Evolutionary conservation across 92 coral and sea anemone species (phyloP).

Genomic region (Palythoa grandis): DNA sequence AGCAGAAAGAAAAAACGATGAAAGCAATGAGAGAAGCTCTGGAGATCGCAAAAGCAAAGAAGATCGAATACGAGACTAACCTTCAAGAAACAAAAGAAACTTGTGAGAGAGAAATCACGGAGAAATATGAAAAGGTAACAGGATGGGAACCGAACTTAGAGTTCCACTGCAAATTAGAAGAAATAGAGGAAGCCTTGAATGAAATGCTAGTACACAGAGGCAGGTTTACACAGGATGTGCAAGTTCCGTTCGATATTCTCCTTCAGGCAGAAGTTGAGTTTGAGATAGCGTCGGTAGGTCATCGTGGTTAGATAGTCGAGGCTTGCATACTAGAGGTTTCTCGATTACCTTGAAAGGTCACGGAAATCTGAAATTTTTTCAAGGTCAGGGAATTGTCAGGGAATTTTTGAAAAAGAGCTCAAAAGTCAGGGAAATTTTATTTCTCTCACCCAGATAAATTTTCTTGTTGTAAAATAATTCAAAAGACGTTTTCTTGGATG

Average conservation of each 20-base stretch:
- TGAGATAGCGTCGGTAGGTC: conserved; percentile 21
- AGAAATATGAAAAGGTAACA: conserved; percentile 34
- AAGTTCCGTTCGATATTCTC: conserved; percentile 20
- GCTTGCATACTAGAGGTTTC: no score
- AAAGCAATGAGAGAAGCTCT: conserved; percentile 85
- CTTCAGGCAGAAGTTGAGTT: conserved; percentile 6
- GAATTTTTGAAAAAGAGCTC: no score
- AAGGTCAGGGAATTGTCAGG: no score
- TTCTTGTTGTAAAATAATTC: no score
- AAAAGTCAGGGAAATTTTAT: no score
- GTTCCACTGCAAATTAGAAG: conserved; percentile 52
- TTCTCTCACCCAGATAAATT: no score
- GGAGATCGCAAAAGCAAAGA: conserved; percentile 75
- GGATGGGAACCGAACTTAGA: conserved; percentile 36
- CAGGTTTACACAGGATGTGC: conserved; percentile 2
- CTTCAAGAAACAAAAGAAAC: conserved; percentile 55
- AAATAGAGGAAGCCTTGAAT: conserved; percentile 42
- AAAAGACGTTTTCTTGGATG: no score
- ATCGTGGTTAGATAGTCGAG: not conserved
- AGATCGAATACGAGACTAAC: conserved; percentile 58
- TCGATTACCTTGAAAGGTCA: no score
- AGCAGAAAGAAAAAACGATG: conserved; percentile 68
- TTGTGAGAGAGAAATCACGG: conserved; percentile 34
- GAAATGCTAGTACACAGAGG: conserved; percentile 42
- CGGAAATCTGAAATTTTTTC: no score